Base-by-base conservation (phyloP, 2,113 vertebrate genomes). In the Jaculus jaculus region DNA sequence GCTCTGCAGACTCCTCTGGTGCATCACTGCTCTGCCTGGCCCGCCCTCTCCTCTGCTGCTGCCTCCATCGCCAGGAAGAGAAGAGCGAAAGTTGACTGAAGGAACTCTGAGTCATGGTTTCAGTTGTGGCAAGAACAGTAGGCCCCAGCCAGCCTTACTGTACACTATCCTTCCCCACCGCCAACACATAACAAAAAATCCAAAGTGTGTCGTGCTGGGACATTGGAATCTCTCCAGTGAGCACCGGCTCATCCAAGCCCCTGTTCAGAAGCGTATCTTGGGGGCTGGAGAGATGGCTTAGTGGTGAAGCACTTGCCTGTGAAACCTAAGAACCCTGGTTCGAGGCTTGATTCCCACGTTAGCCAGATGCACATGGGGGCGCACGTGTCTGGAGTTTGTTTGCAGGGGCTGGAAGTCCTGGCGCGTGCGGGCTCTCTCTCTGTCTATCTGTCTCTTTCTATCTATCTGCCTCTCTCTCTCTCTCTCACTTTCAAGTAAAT, bases 21-120 rank as follows among this genome's bases (percentile, higher is more conserved):
- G 20, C 26, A 54, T 72, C 7, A 1, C 75, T 72, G 23, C 39
- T 79, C 60, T 42, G 30, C 54, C 5, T 10, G 30, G 47, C 32
- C 16, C n/a, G 0, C 39, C n/a, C 28, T 16, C 88, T 72, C 47
- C n/a, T 58, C 51, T 17, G 73, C 12, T 16, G 26, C 66, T 84
- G 12, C 4, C 32, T 7, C 51, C 26, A 65, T 78, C 34, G 69
- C 9, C 66, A 68, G 65, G 28, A 58, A 75, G 42, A 12, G 71
- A 75, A 87, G 89, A 78, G 32, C 28, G 47, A 34, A 60, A 69
- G 73, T 84, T 84, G 89, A 47, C 51, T 34, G 61, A 85, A 86
- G 82, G 68, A 92, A 83, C 63, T 85, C 89, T 26, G 66, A 85
- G 37, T 51, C n/a, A 23, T 86, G 79, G 83, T 84, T 86, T 95